Evolutionary conservation across 2,113 vertebrate species (phyloP), one percentile per base, ranked within the genome.

Genomic region (Sinocyclocheilus anshuiensis): DNA sequence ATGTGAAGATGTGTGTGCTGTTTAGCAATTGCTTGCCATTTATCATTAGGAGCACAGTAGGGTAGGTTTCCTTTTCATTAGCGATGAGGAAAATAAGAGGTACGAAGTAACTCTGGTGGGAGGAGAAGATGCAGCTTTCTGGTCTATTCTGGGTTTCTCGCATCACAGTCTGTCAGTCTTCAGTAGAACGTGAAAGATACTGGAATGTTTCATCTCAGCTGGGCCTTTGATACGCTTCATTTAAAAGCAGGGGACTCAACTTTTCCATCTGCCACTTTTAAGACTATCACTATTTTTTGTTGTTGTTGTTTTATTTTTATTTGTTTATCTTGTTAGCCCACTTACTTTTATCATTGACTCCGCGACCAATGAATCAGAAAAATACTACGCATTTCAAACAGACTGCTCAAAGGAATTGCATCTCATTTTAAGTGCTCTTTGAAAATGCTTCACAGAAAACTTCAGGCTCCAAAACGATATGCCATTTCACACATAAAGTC

Each of bases 181-280:
- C 45, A 84, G 88, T 81, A 80, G 91, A 91, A 93, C 90, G 91
- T 93, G 93, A 94, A 92, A 92, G 93, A 91, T 67, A 42, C 63
- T 22, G 59, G 85, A 74, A 81, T 65, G n/a, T 55, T 63, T 84
- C 76, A 83, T 84, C 72, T 87, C 81, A 72, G 29, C 81, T 83
- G 63, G 88, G 89, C 81, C 90, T 94, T 94, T 94, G 91, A 94
- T 88, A 81, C 77, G 91, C 92, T 92, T 94, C 91, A 93, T 94
- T 91, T 88, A 91, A 92, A 94, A 93, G 92, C 90, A 92, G 90
- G 84, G 87, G 89, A 90, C 88, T 86, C 55, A 87, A 90, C 90
- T 91, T 90, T 93, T 91, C 91, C 91, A 90, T 94, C 90, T 90
- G 88, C 87, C 57, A 72, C 33, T 45, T 84, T 77, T 74, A 78